A percentile compares a stretch with the other conserved stretches of the same genome.
phyloP scores from a whole-genome alignment of 1,140 invertebrate genomes.

The Anoplolepis gracilipes region DNA sequence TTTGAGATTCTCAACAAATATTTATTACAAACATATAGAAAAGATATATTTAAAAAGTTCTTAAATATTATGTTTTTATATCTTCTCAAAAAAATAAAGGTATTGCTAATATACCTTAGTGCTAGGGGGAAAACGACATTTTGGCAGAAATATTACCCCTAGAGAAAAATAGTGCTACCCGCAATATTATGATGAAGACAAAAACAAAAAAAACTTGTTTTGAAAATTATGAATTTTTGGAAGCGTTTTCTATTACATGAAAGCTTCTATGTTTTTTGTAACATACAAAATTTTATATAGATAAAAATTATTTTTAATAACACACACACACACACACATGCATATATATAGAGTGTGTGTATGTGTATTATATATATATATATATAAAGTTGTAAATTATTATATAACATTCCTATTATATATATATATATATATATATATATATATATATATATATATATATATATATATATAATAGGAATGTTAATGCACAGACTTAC shows the following conservation, averaged over 20 bases:
- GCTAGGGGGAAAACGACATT: slow-evolving; percentile 49
- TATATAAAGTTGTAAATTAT: too few species aligned
- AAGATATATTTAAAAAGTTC: slow-evolving; percentile 17
- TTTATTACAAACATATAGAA: slow-evolving; percentile 66
- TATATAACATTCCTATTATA: too few species aligned
- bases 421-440: too few species aligned
- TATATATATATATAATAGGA: background rate
- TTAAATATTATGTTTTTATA: slow-evolving; percentile 26
- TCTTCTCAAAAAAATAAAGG: background rate
- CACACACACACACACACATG: background rate
- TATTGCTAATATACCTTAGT: background rate
- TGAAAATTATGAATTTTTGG: background rate
- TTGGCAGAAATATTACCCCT: background rate
- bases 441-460: background rate
- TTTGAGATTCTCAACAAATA: slow-evolving; percentile 39
- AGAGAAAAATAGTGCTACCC: background rate
- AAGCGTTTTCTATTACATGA: background rate
- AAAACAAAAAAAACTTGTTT: slow-evolving; percentile 3
- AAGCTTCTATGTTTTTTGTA: background rate
- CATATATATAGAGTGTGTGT: too few species aligned
- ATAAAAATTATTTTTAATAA: background rate
- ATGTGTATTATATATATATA: background rate
- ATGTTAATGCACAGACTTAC: background rate
- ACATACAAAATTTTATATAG: background rate
- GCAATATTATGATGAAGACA: background rate